phyloP scores from a whole-genome alignment of 2,113 vertebrate genomes.

The Bagarius yarrelli region DNA sequence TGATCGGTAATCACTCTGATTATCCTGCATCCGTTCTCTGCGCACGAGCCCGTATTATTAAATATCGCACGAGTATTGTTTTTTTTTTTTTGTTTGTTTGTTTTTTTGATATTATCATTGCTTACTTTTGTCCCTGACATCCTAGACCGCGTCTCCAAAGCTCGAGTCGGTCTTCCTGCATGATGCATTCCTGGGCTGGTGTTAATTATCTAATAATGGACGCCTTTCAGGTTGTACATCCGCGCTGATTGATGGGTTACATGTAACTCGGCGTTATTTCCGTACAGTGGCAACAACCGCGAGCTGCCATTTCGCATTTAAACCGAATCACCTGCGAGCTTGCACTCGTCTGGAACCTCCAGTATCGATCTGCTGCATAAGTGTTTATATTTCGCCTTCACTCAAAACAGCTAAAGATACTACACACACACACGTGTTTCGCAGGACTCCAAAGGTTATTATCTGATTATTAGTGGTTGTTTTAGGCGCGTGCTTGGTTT shows the following conservation, averaged over 20 bases:
- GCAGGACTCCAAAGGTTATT: background rate
- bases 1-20: background rate
- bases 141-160: background rate
- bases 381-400: background rate
- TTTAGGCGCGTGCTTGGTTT: background rate
- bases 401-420: background rate
- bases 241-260: background rate
- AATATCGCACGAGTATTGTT: background rate
- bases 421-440: background rate
- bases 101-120: background rate
- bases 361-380: background rate
- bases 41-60: background rate
- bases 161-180: background rate
- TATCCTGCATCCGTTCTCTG: background rate
- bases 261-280: background rate
- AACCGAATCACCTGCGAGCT: constrained; percentile 2
- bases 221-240: background rate
- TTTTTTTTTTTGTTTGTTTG: no score
- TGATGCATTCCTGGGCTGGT: background rate
- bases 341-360: background rate
- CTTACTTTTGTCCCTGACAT: background rate
- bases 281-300: background rate
- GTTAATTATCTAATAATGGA: background rate
- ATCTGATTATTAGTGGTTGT: background rate
- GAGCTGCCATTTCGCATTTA: constrained; percentile 1